A percentile compares a stretch with the other conserved stretches of the same genome.
These are phyloP conservation scores for Drosophila crucigera DNA, from an alignment of 2,888 invertebrate genomes.

Conservation along the genomic window DNA sequence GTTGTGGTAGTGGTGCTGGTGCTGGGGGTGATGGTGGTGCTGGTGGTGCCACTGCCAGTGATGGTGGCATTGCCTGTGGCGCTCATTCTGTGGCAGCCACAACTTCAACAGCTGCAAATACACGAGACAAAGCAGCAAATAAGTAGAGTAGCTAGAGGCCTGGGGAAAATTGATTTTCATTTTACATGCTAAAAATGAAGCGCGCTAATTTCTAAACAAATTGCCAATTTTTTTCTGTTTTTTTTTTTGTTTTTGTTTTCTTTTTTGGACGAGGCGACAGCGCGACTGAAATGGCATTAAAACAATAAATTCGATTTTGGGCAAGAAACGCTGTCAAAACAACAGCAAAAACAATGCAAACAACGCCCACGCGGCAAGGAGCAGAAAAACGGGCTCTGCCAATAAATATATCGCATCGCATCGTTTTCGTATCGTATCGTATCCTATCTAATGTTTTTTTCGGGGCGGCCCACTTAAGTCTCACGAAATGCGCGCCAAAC, in stretches of 20 bases:
- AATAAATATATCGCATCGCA: constrained; percentile 65
- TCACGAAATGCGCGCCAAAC: constrained; percentile 69
- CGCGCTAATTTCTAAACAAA: constrained; percentile 80
- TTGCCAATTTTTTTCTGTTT: constrained; percentile 63
- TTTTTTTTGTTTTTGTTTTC: neutral
- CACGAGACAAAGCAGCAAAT: neutral
- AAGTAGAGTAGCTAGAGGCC: constrained; percentile 11
- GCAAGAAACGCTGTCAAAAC: constrained; percentile 42
- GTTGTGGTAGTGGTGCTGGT: constrained; percentile 21
- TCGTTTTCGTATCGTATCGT: constrained; percentile 25
- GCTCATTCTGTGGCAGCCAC: constrained; percentile 55
- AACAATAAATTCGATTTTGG: constrained; percentile 79
- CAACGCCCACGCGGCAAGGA: constrained; percentile 38
- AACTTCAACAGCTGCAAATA: constrained; percentile 27
- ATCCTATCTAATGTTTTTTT: constrained; percentile 47
- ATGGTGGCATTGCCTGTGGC: constrained; percentile 49
- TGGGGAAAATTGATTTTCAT: constrained; percentile 72
- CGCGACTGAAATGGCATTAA: constrained; percentile 73
- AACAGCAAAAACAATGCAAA: constrained; percentile 37
- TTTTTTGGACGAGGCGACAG: constrained; percentile 33
- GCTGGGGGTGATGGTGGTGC: no score
- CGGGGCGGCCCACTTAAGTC: constrained; percentile 73
- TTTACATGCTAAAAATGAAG: constrained; percentile 63
- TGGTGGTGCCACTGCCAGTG: constrained; percentile 28
- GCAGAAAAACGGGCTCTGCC: constrained; percentile 47